Conservation (phyloP, 1,140 invertebrate species). For the Paramacrobiotus metropolitanus region DNA sequence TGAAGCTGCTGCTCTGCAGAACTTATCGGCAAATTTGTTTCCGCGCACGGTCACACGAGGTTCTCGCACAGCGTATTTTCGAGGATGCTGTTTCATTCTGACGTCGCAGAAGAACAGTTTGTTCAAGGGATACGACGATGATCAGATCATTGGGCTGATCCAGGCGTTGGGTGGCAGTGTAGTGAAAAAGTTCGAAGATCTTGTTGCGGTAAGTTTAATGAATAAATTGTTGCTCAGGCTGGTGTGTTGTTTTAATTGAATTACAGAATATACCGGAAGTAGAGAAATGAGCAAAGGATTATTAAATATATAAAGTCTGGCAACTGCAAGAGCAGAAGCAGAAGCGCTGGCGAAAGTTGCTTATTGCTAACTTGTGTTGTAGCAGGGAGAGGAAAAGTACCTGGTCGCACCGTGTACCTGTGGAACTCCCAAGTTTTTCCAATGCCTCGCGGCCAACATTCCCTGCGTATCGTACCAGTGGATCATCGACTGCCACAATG, state of each 20-base stretch:
- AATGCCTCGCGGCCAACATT: constrained; percentile 21
- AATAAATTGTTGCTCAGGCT: too few relatives aligned
- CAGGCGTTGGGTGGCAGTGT: not conserved
- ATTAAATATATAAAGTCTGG: too few relatives aligned
- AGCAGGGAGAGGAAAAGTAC: not conserved
- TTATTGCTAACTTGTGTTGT: not conserved
- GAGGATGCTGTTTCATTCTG: not conserved
- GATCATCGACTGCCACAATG: constrained; percentile 16
- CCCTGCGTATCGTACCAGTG: constrained; percentile 23
- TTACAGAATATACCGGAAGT: too few relatives aligned
- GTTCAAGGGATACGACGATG: not conserved
- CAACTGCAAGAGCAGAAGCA: too few relatives aligned
- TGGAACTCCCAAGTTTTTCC: constrained; percentile 19
- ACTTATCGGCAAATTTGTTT: too few relatives aligned
- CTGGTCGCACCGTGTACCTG: not conserved
- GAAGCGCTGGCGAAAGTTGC: too few relatives aligned
- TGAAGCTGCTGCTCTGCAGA: too few relatives aligned
- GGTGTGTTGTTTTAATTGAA: too few relatives aligned
- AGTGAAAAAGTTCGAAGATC: not conserved
- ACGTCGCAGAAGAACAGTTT: not conserved
- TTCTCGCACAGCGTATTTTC: too few relatives aligned
- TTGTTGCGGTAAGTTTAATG: not conserved
- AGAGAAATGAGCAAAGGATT: too few relatives aligned
- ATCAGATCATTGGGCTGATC: not conserved
- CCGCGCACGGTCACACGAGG: too few relatives aligned